phyloP scores from a whole-genome alignment of 1,140 invertebrate species.

The Caerostris extrusa region DNA sequence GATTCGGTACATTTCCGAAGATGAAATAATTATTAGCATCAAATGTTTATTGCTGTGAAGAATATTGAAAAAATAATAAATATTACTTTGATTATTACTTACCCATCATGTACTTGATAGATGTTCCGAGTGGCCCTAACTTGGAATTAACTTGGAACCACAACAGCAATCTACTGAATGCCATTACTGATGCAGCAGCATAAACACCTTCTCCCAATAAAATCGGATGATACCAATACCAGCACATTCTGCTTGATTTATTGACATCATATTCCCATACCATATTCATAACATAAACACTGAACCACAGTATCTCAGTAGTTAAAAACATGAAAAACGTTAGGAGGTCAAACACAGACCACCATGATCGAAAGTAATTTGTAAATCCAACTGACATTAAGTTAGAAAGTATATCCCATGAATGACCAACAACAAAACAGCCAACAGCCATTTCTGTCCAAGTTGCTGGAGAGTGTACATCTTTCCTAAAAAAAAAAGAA shows the following conservation, averaged over 20 bases:
- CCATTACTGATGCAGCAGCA: constrained; percentile 76
- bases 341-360: constrained; percentile 75
- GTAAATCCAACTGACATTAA: constrained; percentile 66
- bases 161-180: constrained; percentile 82
- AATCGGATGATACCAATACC: constrained; percentile 78
- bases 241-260: constrained; percentile 61
- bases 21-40: too few relatives aligned
- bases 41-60: too few relatives aligned
- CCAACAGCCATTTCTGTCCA: constrained; percentile 76
- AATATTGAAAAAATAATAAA: too few relatives aligned
- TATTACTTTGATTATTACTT: neutral
- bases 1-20: too few relatives aligned
- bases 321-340: constrained; percentile 77
- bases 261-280: neutral
- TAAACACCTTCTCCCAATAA: constrained; percentile 78
- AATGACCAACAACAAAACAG: constrained; percentile 73
- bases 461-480: constrained; percentile 63
- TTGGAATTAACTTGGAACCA: constrained; percentile 84
- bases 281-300: constrained; percentile 57
- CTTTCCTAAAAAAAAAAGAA: constrained; percentile 47
- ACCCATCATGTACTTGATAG: constrained; percentile 77
- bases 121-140: constrained; percentile 83
- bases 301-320: constrained; percentile 74
- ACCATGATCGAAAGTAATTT: constrained; percentile 75
- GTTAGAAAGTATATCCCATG: constrained; percentile 69